Base-by-base conservation (phyloP, 2,113 vertebrate genomes). In the Urocitellus parryii region DNA sequence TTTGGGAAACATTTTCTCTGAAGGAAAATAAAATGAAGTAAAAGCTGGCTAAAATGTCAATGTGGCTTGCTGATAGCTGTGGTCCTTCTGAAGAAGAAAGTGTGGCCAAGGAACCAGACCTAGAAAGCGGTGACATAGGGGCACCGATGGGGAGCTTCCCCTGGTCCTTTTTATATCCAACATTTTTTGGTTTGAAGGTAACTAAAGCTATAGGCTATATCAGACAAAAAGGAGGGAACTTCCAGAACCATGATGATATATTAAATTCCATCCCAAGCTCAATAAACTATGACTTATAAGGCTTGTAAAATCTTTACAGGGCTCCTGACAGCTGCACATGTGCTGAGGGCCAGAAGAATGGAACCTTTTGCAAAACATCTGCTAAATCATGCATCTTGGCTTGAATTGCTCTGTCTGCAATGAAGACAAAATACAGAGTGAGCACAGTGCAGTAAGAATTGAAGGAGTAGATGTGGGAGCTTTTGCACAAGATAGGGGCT, bases 361-460 rank as follows among this genome's bases (percentile, higher is more conserved):
- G 98, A 98, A 98, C 97, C 94, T 98, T 98, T 98, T 98, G 97
- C 98, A 98, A 98, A 98, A 98, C 98, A 98, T 98, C 98, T 98
- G 98, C 97, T 98, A 98, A 98, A 97, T 95, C 97, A 95, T 77
- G 96, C 96, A 91, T 98, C 86, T 98, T 98, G 97, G 98, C 98
- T 98, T 89, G 92, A 98, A 96, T 18, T 1, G 88, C 92, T 95
- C 72, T 88, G 63, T 96, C 87, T 96, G 78, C 89, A 89, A 82
- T 73, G 9, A 98, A 96, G 97, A 97, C 97, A 98, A 86, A 96
- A 80, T 68, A 13, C 58, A 67, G 94, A 89, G 94, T 78, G 18
- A 95, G 0, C 1, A 74, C 85, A 85, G 90, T 77, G 18, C 76
- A 27, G 37, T 96, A 93, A 29, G 79, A 92, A 88, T 88, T 25